A percentile compares a stretch with the other conserved stretches of the same genome.
These are phyloP conservation scores for Pollenia labialis DNA, from an alignment of 2,888 invertebrate genomes.

Conservation along the genomic window DNA sequence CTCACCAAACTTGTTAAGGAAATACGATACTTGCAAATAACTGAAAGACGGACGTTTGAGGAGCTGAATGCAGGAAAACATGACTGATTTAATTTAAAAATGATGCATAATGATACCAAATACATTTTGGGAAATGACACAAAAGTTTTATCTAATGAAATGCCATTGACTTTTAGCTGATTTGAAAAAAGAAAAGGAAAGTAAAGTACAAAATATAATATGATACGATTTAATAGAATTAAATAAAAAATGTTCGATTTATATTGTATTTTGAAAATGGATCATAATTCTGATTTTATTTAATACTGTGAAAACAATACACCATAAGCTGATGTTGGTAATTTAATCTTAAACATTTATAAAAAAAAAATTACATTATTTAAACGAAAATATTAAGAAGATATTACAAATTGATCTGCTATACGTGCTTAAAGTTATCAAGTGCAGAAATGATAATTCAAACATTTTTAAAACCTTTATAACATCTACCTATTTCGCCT, in stretches of 20 bases:
- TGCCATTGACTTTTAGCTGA: slow-evolving; percentile 65
- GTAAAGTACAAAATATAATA: slow-evolving; percentile 3
- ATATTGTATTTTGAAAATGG: slow-evolving; percentile 19
- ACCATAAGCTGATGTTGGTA: slow-evolving; percentile 50
- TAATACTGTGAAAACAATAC: slow-evolving; percentile 32
- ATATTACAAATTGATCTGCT: not conserved
- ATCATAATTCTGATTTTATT: not conserved
- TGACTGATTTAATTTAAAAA: slow-evolving; percentile 38
- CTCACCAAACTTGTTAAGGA: slow-evolving; percentile 81
- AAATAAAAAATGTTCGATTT: slow-evolving; percentile 42
- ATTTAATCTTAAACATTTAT: slow-evolving; percentile 46
- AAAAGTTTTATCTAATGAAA: slow-evolving; percentile 61
- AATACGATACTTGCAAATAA: slow-evolving; percentile 77
- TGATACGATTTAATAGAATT: not conserved
- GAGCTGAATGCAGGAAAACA: not conserved
- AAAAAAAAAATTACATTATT: slow-evolving; percentile 21
- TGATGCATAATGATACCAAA: slow-evolving; percentile 45
- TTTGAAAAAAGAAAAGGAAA: slow-evolving; percentile 35
- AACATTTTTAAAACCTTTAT: too few species aligned
- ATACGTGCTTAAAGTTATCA: too few species aligned
- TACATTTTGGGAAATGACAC: slow-evolving; percentile 50
- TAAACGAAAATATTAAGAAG: not conserved
- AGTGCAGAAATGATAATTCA: too few species aligned
- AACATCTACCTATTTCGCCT: too few species aligned
- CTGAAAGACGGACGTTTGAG: slow-evolving; percentile 41